Base-by-base conservation (phyloP, 2,797 vertebrate species). In the Spizella passerina region DNA sequence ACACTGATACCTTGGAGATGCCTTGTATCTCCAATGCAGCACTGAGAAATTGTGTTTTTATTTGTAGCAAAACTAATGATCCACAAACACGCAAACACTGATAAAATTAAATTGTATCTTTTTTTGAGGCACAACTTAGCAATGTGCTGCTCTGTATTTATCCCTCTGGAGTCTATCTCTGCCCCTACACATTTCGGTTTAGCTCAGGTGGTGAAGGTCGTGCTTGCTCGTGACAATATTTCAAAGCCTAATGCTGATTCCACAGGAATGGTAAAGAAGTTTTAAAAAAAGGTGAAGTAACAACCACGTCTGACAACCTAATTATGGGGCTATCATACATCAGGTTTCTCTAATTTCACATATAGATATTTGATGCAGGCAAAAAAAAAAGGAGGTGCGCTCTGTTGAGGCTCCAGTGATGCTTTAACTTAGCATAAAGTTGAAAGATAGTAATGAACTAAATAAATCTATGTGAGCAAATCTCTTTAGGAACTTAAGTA, bases 371-470 rank as follows among this genome's bases (percentile, higher is more conserved):
- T 83, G 49, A 83, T 12, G 38, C 29, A 73, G 19, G 39, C 29
- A 2, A 17, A 80, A 53, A n/a, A n/a, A 73, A 70, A 49, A 56
- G 1, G 1, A 65, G 1, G 4, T 17, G 5, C 12, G 16, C 27
- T 60, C 53, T 39, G 15, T 17, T 60, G 57, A 72, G 57, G 38
- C 20, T 71, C 38, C 3, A 6, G 8, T 14, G 13, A 75, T 53
- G 49, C 29, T 82, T 80, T 75, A 71, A 39, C 20, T 41, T 57
- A 83, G 30, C 41, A 68, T 29, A 55, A 83, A 86, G 59, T 8
- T 71, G 32, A 57, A 91, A 90, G 46, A 83, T 2, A 17, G 44
- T 32, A 87, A 93, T 24, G 47, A 92, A 91, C 56, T 75, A 82
- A 56, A 55, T 53, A 90, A 93, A 63, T 43, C 52, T 52, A 26